These are phyloP conservation scores for Muricea muricata DNA, from an alignment of 92 coral and sea anemone genomes.

Conservation along the genomic window DNA sequence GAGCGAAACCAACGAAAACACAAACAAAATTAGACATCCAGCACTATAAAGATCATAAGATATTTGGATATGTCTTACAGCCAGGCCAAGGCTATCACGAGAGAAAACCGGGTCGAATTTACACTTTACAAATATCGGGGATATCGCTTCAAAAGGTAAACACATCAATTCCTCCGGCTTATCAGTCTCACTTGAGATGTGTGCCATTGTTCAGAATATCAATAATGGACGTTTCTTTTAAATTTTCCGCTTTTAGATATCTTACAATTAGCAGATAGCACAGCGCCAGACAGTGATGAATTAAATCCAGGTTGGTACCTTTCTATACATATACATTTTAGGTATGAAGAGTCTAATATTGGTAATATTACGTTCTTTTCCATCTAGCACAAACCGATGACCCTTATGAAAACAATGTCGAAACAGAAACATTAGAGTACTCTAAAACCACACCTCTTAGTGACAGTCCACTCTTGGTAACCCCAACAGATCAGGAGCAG, in stretches of 20 bases:
- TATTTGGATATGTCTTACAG: neutral
- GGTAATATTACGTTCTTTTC: neutral
- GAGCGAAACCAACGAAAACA: too few relatives aligned
- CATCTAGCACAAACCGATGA: neutral
- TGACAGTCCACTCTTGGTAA: constrained; percentile 7
- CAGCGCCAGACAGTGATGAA: neutral
- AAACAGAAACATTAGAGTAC: neutral
- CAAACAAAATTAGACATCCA: too few relatives aligned
- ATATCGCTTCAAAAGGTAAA: constrained; percentile 34
- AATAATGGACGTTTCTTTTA: neutral
- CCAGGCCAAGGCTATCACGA: neutral
- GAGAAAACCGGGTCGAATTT: neutral
- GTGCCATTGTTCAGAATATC: too few relatives aligned
- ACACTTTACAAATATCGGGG: constrained; percentile 24
- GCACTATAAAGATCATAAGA: too few relatives aligned
- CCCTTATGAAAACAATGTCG: constrained; percentile 1
- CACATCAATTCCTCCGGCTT: too few relatives aligned
- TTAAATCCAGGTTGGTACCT: neutral
- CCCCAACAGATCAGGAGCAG: constrained; percentile 24
- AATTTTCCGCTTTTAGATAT: neutral
- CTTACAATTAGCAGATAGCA: neutral
- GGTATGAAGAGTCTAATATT: neutral
- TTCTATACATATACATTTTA: neutral
- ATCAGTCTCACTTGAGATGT: too few relatives aligned
- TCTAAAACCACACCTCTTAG: neutral